Evolutionary conservation across 2,888 invertebrate genomes (phyloP).

Genomic region (Chrysodeixis includens): DNA sequence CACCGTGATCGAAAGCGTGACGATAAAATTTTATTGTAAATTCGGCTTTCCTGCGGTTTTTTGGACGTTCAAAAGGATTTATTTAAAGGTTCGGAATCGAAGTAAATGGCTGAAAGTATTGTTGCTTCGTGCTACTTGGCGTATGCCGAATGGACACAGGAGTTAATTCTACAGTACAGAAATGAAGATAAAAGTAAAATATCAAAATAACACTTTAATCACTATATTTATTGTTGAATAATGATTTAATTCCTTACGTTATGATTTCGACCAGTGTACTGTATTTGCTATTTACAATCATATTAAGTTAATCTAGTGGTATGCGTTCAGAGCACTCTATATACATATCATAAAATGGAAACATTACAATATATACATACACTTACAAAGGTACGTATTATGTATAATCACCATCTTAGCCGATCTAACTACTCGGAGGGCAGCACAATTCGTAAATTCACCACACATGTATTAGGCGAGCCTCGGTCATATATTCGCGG

Average conservation of each 20-base stretch:
- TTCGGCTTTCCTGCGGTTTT: constrained; percentile 21
- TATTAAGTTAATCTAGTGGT: too few species aligned
- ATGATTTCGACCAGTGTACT: too few species aligned
- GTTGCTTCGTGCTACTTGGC: neutral
- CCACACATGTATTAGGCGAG: constrained; percentile 50
- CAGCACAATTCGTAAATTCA: constrained; percentile 29
- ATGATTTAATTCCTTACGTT: too few species aligned
- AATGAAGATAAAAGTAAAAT: too few species aligned
- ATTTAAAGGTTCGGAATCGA: neutral
- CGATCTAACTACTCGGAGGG: constrained; percentile 17
- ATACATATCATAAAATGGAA: too few species aligned
- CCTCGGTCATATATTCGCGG: constrained; percentile 56
- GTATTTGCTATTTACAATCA: too few species aligned
- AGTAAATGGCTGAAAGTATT: neutral
- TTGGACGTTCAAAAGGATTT: constrained; percentile 14
- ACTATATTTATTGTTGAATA: too few species aligned
- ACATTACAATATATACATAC: too few species aligned
- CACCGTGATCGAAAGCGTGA: constrained; percentile 24
- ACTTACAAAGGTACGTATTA: neutral
- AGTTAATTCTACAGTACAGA: too few species aligned
- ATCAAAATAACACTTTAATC: too few species aligned
- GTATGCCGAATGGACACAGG: neutral
- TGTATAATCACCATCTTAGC: neutral
- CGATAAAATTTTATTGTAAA: constrained; percentile 53
- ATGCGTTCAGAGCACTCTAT: too few species aligned